These are phyloP conservation scores for Drosophila paramelanica DNA, from an alignment of 2,888 invertebrate species.

Conservation along the genomic window DNA sequence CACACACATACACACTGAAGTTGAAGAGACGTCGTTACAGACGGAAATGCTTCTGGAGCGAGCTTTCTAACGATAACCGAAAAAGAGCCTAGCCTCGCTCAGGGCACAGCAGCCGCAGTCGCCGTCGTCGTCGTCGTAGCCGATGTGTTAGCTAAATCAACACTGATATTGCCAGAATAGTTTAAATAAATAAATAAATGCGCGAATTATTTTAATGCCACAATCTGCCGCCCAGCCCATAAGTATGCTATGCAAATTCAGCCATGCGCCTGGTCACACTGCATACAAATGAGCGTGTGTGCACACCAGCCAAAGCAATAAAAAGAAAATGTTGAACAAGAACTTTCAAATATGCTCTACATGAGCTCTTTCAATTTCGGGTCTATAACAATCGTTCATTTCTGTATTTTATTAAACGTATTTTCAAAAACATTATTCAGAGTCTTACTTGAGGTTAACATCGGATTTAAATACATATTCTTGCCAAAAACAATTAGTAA, in stretches of 20 bases:
- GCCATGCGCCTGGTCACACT: conserved; percentile 23
- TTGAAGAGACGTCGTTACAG: conserved; percentile 41
- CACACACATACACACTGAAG: conserved; percentile 23
- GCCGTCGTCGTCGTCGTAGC: conserved; percentile 3
- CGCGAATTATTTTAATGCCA: conserved; percentile 43
- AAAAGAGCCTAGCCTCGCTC: conserved; percentile 29
- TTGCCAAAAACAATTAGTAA: too few species aligned
- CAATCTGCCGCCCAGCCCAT: conserved; percentile 8
- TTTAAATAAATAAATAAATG: conserved; percentile 66
- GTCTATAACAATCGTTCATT: too few species aligned
- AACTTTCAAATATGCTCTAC: too few species aligned
- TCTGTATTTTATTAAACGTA: too few species aligned
- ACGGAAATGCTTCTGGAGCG: conserved; percentile 50
- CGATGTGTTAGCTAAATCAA: conserved; percentile 42
- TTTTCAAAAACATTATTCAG: too few species aligned
- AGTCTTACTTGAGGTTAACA: too few species aligned
- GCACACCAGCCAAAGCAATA: too few species aligned
- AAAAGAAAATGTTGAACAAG: too few species aligned
- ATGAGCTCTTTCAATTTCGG: too few species aligned
- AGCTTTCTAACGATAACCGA: conserved; percentile 45
- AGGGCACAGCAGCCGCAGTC: conserved; percentile 38
- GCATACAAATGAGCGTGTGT: conserved; percentile 14
- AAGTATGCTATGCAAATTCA: conserved; percentile 26
- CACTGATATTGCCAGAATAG: conserved; percentile 54
- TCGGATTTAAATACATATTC: too few species aligned